Conservation (phyloP, 1,140 invertebrate genomes). For the Platyscapa corneri region DNA sequence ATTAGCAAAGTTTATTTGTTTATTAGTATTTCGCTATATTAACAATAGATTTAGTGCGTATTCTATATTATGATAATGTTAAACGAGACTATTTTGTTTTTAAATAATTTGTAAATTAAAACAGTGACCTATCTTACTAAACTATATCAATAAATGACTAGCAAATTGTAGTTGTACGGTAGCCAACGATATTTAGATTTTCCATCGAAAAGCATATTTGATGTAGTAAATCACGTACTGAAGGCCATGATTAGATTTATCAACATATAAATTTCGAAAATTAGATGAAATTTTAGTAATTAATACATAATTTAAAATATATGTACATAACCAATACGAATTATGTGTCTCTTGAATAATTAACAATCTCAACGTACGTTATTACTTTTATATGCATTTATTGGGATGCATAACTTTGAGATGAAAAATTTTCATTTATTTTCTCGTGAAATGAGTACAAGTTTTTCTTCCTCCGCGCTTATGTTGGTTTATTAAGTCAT, state of each 20-base stretch:
- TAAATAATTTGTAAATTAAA: too few species aligned
- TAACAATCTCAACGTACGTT: background rate
- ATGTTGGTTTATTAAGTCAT: background rate
- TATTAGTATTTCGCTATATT: too few species aligned
- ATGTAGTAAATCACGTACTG: too few species aligned
- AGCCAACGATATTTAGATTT: background rate
- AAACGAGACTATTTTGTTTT: too few species aligned
- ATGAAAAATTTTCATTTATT: background rate
- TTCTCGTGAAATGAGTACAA: background rate
- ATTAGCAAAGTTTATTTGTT: too few species aligned
- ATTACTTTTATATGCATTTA: background rate
- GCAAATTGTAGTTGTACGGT: background rate
- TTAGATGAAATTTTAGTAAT: too few species aligned
- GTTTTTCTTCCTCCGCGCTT: background rate
- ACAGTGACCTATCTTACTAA: too few species aligned
- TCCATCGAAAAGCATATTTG: background rate
- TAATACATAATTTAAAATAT: too few species aligned
- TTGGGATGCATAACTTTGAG: background rate
- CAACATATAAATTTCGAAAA: too few species aligned
- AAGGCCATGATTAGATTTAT: too few species aligned
- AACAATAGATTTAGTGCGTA: too few species aligned
- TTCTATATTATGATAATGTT: too few species aligned
- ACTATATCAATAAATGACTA: background rate
- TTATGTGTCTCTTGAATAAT: background rate
- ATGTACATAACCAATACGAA: background rate